Base-by-base conservation (phyloP, 2,888 invertebrate genomes). In the Eilema sororculum region DNA sequence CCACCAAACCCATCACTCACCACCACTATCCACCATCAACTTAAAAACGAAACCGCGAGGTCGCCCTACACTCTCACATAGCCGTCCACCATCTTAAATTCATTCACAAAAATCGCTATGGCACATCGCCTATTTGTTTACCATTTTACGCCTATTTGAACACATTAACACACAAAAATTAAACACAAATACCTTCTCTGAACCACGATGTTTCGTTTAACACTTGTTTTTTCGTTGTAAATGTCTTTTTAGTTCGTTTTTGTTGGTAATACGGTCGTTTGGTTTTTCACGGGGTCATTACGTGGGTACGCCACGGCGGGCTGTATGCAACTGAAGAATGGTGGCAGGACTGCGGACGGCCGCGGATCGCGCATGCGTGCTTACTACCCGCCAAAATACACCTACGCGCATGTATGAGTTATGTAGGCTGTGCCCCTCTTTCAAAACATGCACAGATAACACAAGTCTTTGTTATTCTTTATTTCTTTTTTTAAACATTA, bases 101-200 rank as follows among this genome's bases (percentile, higher is more conserved):
- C 95, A 95, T 95, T 95, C 95, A 95, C 95, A 95, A 95, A 94
- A 95, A 92, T 93, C 90, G 90, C 91, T 91, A 87, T 89, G 85
- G 85, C 89, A 90, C 79, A 89, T 78, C 82, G 75, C 84, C 84
- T 91, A 91, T 92, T 94, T 94, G 90, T 94, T 94, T 95, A 95
- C 94, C 91, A 90, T 90, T 91, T 91, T 80, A 85, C 89, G 87
- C 90, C 85, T 88, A 81, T 78, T 79, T 86, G 86, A 86, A 79
- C 89, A 85, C 85, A 74, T 58, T 75, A 67, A 71, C 71, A 69
- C 83, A 75, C 75, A 66, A 76, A 77, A 75, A 83, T 78, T 78
- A 41, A 73, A 66, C 81, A 81, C 79, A 68, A 65, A 69, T 76
- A 75, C 79, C 83, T 84, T 83, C 71, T 75, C 60, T 62, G 30